Evolutionary conservation across 2,797 vertebrate genomes (phyloP), one percentile per base, ranked within the genome.

Genomic region (Tragelaphus eurycerus): DNA sequence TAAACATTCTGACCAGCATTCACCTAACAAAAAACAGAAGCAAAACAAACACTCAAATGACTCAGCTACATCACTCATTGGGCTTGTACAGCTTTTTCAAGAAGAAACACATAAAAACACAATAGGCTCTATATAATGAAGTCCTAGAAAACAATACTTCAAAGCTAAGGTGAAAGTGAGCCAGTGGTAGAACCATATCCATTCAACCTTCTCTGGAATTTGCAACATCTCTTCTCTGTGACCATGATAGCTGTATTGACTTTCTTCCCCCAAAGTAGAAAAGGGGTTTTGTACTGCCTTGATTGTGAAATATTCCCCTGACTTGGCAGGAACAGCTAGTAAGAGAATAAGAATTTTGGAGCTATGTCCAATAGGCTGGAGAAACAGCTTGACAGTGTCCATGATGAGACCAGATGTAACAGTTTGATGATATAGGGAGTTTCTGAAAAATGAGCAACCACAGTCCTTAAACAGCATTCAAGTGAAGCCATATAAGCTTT

Each of bases 301-400:
- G 78, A 91, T 90, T 95, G 90, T 87, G 88, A 90, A 98, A 96
- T 93, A 59, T 52, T 90, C 54, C 78, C 71, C 54, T 91, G 48
- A 74, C 14, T 96, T 96, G 97, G 90, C 88, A 86, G 57, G 50
- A 92, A 50, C 6, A 81, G 27, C 15, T 57, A 27, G 92, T 43
- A 62, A n/a, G 60, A 95, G 74, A 94, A 13, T 27, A 76, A 86
- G 62, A 83, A 64, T 86, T 83, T 88, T 79, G 90, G 94, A 95
- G 84, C 85, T 43, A n/a, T 74, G 86, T 89, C 90, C 96, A 88
- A n/a, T 0, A 19, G 46, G 90, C 87, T 95, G 82, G n/a, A 48
- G 62, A 93, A 90, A 85, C 83, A 87, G 90, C 90, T 96, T 79
- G 90, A 83, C 4, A n/a, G 38, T 92, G 71, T 90, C 95, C 38